Percentiles rank a stretch among this genome's conserved stretches.
phyloP scores from a whole-genome alignment of 2,113 vertebrate species.

The Puntigrus tetrazona region DNA sequence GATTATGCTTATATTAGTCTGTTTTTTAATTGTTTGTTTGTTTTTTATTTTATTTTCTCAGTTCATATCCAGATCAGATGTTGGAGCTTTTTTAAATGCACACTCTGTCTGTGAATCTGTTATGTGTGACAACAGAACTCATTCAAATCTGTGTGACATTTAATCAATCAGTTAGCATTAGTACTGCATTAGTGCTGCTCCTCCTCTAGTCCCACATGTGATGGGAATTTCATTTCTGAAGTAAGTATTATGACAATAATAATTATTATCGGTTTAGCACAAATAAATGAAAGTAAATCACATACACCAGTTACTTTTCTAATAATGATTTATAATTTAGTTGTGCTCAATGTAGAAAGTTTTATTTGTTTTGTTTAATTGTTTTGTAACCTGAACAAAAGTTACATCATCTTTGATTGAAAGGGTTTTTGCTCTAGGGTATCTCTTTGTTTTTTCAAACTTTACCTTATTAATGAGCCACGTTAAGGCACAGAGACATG shows the following conservation, averaged over 20 bases:
- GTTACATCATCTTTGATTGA: slow-evolving; percentile 12
- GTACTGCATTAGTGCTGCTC: too few relatives aligned
- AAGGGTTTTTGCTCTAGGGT: background rate
- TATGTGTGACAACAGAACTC: too few relatives aligned
- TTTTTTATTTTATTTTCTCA: too few relatives aligned
- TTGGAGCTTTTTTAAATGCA: too few relatives aligned
- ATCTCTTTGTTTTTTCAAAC: background rate
- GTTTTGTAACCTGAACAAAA: background rate
- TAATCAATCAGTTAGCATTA: too few relatives aligned
- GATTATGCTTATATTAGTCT: too few relatives aligned
- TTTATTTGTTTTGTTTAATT: background rate
- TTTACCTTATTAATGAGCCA: background rate
- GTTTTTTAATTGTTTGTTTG: too few relatives aligned
- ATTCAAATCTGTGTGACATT: too few relatives aligned
- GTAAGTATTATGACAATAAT: background rate
- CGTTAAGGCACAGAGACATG: background rate
- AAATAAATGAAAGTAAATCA: background rate
- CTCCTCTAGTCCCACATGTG: too few relatives aligned
- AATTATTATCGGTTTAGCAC: background rate
- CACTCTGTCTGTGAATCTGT: too few relatives aligned
- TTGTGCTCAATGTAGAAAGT: background rate
- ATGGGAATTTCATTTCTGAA: too few relatives aligned
- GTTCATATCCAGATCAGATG: too few relatives aligned
- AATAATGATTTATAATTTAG: background rate
- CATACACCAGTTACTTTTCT: background rate